Base-by-base conservation (phyloP, 1,140 invertebrate genomes). In the Diachasmimorpha longicaudata region DNA sequence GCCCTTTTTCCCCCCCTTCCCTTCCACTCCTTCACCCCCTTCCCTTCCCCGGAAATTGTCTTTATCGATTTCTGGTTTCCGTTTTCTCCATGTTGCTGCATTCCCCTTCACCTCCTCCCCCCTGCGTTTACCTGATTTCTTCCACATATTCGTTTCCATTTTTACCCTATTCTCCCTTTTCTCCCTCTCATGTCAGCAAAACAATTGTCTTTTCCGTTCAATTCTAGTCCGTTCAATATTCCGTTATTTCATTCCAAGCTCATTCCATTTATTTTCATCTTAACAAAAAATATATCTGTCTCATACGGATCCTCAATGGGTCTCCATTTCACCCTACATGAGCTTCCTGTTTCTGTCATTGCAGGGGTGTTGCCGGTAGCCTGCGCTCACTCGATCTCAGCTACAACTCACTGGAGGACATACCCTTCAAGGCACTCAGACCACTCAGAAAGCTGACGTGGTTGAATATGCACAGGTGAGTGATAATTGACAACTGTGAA, bases 361-460 rank as follows among this genome's bases (percentile, higher is more conserved):
- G 67, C 82, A 91, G 91, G 75, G 86, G 89, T n/a, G 83, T 91
- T 77, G 82, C 85, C 16, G 84, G 90, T 76, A 89, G 88, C 77
- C 84, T 93, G 4, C 89, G 89, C 67, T 92, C 92, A 2, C 79
- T 93, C 76, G 93, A 93, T 82, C 85, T 93, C 25, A 93, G 92
- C 79, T 92, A 92, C 80, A 93, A 93, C 82, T 86, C 89, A 48
- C 83, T 93, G 21, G 89, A 91, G 74, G 89, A 91, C 73, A 84
- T 93, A 70, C 92, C 93, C 21, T 85, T 90, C 31, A 84, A 90
- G 80, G 90, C 91, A 36, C 87, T 93, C 8, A 84, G 84, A 14
- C 84, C 88, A 63, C 84, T 93, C 13, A 89, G 83, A 77, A 87
- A 87, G 74, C 84, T 93, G 25, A 91, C 92, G 75, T 93, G 92